Evolutionary conservation across 2,113 vertebrate species (phyloP).

Genomic region (Ancistrus triradiatus): DNA sequence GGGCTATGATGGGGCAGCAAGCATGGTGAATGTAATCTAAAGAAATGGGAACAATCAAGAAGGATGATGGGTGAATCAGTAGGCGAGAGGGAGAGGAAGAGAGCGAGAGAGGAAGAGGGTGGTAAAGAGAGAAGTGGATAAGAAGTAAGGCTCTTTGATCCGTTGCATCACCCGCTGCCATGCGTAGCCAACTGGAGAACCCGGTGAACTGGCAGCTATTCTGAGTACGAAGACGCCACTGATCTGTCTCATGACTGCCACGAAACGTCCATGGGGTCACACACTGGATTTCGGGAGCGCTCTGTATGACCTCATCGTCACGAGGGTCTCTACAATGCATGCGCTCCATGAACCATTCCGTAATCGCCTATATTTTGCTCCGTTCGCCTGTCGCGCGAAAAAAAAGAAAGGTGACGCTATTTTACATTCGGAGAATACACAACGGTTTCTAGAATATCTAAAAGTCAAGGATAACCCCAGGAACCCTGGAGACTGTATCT

Average conservation of each 20-base stretch:
- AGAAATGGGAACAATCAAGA: conserved; percentile 31
- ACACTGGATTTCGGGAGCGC: conserved; percentile 1
- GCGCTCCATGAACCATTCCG: conserved; percentile 16
- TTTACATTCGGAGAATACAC: conserved; percentile 17
- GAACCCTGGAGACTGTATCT: conserved; percentile 15
- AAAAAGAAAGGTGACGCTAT: no score
- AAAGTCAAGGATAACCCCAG: conserved; percentile 9
- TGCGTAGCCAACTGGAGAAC: conserved; percentile 40
- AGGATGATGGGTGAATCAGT: conserved; percentile 2
- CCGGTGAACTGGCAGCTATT: conserved; percentile 38
- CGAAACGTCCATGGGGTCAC: conserved; percentile 37
- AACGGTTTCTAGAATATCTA: conserved; percentile 8
- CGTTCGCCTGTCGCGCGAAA: no score
- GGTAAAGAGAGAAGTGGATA: conserved; percentile 15
- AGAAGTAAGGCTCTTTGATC: conserved; percentile 25
- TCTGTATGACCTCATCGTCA: conserved; percentile 38
- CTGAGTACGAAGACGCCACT: conserved; percentile 34
- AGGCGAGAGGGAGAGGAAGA: conserved; percentile 7
- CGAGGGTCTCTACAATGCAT: conserved; percentile 16
- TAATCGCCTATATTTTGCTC: neutral
- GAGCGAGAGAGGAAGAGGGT: conserved; percentile 2
- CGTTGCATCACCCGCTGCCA: conserved; percentile 39
- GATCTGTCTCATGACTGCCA: conserved; percentile 43
- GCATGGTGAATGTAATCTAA: conserved; percentile 32
- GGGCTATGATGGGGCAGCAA: conserved; percentile 6